Conservation (phyloP, 2,888 invertebrate species). For the Bombyx huttoni region DNA sequence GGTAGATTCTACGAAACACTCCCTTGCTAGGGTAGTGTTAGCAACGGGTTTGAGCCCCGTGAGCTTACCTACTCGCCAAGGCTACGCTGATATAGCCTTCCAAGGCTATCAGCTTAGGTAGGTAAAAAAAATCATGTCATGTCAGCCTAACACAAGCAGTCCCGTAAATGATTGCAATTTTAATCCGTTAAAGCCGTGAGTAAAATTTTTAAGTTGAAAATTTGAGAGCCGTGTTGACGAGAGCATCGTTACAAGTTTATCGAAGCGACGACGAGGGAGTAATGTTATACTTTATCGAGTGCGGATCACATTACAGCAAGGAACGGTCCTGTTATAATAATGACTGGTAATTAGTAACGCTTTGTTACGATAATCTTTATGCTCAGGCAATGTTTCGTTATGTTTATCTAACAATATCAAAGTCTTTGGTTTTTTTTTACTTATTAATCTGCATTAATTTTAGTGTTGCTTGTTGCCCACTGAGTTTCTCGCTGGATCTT, state of each 20-base stretch:
- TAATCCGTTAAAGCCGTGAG: not conserved
- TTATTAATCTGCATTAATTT: no score
- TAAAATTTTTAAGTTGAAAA: not conserved
- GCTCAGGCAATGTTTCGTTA: not conserved
- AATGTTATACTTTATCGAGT: conserved; percentile 18
- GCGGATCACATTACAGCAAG: conserved; percentile 8
- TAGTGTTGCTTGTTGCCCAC: no score
- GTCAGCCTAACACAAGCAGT: no score
- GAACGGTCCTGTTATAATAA: conserved; percentile 3
- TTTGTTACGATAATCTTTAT: not conserved
- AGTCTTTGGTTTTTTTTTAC: not conserved
- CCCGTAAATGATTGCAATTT: not conserved
- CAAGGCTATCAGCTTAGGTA: no score
- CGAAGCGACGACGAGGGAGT: conserved; percentile 8
- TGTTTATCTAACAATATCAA: not conserved
- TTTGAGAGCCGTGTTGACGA: conserved; percentile 8
- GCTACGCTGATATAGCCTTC: no score
- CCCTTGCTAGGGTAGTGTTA: no score
- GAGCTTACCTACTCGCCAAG: no score
- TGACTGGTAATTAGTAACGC: not conserved
- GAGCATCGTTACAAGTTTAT: conserved; percentile 9
- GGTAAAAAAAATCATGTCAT: no score
- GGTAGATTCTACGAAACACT: no score
- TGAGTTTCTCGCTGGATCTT: no score
- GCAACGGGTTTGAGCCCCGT: no score